Percentiles rank a stretch among this genome's conserved stretches.
These are phyloP conservation scores for Chorisops tibialis DNA, from an alignment of 2,888 invertebrate genomes.

Conservation along the genomic window DNA sequence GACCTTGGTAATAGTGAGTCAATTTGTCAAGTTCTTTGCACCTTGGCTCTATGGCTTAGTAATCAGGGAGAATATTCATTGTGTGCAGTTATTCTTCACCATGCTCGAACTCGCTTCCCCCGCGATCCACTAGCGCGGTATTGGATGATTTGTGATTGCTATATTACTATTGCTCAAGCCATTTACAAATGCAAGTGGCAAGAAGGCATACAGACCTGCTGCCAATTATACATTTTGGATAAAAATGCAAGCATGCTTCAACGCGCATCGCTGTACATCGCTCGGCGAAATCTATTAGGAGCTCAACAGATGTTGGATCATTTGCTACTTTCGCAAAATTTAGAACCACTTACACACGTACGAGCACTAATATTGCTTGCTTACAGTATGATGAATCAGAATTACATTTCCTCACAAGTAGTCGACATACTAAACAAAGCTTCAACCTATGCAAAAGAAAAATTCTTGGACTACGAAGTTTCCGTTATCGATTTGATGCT, in stretches of 20 bases:
- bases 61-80: conserved; percentile 57
- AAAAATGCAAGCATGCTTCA: conserved; percentile 64
- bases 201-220: conserved; percentile 66
- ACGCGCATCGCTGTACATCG: conserved; percentile 49
- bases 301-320: conserved; percentile 46
- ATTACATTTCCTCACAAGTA: conserved; percentile 56
- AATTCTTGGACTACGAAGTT: conserved; percentile 73
- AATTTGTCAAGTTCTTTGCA: conserved; percentile 67
- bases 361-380: conserved; percentile 68
- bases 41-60: conserved; percentile 57
- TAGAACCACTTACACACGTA: conserved; percentile 55
- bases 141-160: conserved; percentile 67
- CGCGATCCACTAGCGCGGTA: conserved; percentile 59
- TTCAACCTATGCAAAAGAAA: conserved; percentile 68
- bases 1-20: conserved; percentile 63
- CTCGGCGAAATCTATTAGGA: conserved; percentile 49
- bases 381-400: conserved; percentile 57
- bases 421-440: conserved; percentile 65
- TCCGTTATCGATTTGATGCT: conserved; percentile 74
- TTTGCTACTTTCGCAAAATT: conserved; percentile 44
- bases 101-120: conserved; percentile 64
- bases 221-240: conserved; percentile 65
- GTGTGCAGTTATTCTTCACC: conserved; percentile 58
- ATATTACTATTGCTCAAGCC: conserved; percentile 55
- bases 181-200: conserved; percentile 61